Evolutionary conservation across 2,888 invertebrate genomes (phyloP).

Genomic region (Temnothorax rugatulus): DNA sequence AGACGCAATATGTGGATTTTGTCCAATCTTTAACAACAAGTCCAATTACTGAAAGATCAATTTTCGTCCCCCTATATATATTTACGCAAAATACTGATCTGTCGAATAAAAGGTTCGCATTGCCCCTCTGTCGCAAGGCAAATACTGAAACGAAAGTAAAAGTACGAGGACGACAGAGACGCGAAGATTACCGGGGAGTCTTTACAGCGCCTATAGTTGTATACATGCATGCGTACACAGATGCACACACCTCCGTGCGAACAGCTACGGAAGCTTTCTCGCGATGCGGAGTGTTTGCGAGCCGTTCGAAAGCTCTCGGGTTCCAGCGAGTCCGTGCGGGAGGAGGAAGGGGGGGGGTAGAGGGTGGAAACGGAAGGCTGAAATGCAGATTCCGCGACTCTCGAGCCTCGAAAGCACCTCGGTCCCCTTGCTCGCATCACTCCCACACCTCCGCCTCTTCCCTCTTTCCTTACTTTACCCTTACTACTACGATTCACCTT

Average conservation of each 20-base stretch:
- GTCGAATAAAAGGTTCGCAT: constrained; percentile 76
- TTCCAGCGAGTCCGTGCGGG: constrained; percentile 71
- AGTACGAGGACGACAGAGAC: constrained; percentile 76
- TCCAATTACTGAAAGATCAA: neutral
- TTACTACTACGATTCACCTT: constrained; percentile 58
- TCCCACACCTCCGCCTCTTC: constrained; percentile 87
- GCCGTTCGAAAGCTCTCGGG: constrained; percentile 85
- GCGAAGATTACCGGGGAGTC: constrained; percentile 54
- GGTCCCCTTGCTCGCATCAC: constrained; percentile 76
- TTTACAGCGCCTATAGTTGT: constrained; percentile 36
- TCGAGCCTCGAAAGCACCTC: constrained; percentile 80
- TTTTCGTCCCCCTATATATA: constrained; percentile 3
- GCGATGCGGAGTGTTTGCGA: constrained; percentile 84
- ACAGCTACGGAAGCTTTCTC: constrained; percentile 74
- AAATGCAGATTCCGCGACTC: constrained; percentile 86
- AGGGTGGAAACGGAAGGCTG: constrained; percentile 81
- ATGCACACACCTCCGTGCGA: constrained; percentile 10
- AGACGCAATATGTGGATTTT: neutral
- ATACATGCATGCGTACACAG: constrained; percentile 9
- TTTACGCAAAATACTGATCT: constrained; percentile 77
- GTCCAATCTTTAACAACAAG: constrained; percentile 4
- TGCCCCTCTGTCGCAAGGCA: constrained; percentile 79
- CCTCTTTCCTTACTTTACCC: constrained; percentile 41
- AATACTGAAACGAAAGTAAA: constrained; percentile 81
- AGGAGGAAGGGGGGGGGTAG: constrained; percentile 67